phyloP scores from a whole-genome alignment of 2,113 vertebrate species.

The Ranitomeya variabilis region DNA sequence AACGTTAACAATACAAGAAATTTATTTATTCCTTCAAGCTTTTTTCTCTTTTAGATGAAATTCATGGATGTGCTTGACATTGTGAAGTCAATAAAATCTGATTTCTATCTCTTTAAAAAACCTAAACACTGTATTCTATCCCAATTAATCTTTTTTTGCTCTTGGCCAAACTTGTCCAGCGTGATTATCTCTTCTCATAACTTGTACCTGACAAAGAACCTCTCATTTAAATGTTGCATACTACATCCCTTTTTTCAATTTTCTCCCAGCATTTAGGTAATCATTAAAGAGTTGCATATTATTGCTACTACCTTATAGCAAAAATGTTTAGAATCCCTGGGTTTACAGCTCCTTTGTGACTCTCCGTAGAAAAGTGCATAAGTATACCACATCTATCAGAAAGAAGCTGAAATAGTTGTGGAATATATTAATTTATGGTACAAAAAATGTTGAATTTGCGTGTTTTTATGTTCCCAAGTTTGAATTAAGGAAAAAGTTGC shows the following conservation, averaged over 20 bases:
- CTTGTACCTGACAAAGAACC: conserved; percentile 50
- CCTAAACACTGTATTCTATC: conserved; percentile 47
- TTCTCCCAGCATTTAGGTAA: conserved; percentile 31
- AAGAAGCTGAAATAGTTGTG: background rate
- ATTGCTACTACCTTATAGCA: conserved; percentile 1
- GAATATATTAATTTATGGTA: background rate
- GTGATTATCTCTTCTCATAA: conserved; percentile 49
- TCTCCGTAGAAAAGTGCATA: background rate
- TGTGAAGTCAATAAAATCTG: conserved; percentile 51
- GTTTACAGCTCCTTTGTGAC: conserved; percentile 30
- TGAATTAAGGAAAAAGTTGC: background rate
- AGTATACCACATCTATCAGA: conserved; percentile 9
- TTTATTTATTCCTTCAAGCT: conserved; percentile 23
- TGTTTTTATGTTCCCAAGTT: too few relatives aligned
- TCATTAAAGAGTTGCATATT: conserved; percentile 42
- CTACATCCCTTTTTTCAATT: conserved; percentile 38
- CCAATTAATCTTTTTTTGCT: conserved; percentile 50
- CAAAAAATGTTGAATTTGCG: background rate
- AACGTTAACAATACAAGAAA: too few relatives aligned
- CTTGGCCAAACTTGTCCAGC: conserved; percentile 46
- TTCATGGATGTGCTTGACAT: conserved; percentile 33
- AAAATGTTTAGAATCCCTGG: conserved; percentile 22
- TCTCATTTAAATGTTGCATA: conserved; percentile 23
- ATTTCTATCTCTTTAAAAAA: conserved; percentile 54
- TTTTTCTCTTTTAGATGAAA: background rate